phyloP scores from a whole-genome alignment of 2,888 invertebrate species.

The Cataglyphis cursor region DNA sequence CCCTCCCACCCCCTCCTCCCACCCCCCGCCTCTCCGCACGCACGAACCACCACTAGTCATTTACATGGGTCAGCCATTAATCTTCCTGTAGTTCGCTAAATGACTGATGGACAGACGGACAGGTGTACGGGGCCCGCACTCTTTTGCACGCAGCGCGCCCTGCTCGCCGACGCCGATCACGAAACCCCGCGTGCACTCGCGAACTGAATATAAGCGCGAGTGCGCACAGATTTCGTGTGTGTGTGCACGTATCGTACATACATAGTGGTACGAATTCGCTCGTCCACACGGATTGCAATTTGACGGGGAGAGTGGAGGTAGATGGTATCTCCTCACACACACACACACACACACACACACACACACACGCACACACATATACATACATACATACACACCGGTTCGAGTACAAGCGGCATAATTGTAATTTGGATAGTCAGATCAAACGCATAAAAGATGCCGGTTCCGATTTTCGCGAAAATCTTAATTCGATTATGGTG shows the following conservation, averaged over 20 bases:
- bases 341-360: too few species aligned
- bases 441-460: not conserved
- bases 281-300: conserved; percentile 32
- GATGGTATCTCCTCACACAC: not conserved
- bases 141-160: conserved; percentile 58
- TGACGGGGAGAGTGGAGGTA: not conserved
- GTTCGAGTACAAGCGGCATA: not conserved
- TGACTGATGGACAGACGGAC: conserved; percentile 75
- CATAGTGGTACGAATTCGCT: conserved; percentile 10
- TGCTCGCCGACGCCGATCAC: conserved; percentile 49
- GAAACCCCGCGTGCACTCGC: conserved; percentile 53
- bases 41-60: conserved; percentile 64
- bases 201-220: conserved; percentile 28
- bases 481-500: not conserved
- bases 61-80: conserved; percentile 79
- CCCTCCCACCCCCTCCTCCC: too few species aligned
- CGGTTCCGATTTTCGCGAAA: not conserved
- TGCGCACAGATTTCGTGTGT: not conserved
- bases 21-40: not conserved
- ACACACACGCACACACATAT: too few species aligned
- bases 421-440: not conserved
- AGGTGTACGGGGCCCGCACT: conserved; percentile 54
- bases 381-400: too few species aligned
- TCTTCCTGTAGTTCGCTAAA: conserved; percentile 77
- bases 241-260: conserved; percentile 10